phyloP scores from a whole-genome alignment of 2,797 vertebrate genomes.

The Halcyon chelicuti region DNA sequence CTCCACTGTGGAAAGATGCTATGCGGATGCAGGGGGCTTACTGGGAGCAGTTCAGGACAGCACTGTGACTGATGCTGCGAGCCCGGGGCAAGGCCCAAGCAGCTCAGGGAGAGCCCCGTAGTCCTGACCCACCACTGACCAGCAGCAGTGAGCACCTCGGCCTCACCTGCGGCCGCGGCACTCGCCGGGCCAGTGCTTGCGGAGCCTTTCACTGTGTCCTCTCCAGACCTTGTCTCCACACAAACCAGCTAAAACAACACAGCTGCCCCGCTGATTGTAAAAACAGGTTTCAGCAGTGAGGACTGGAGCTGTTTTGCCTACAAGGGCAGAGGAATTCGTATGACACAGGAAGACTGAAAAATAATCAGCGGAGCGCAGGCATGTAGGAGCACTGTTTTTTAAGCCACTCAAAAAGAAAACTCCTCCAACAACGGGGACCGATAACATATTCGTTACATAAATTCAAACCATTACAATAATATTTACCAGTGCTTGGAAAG shows the following conservation, averaged over 20 bases:
- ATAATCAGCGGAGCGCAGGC: background rate
- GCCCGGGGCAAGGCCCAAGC: background rate
- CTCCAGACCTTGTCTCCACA: background rate
- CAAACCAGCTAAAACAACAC: slow-evolving; percentile 63
- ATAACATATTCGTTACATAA: background rate
- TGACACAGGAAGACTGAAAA: slow-evolving; percentile 61
- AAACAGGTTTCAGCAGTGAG: slow-evolving; percentile 35
- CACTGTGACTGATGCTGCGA: background rate
- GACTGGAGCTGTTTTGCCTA: slow-evolving; percentile 28
- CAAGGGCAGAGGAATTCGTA: slow-evolving; percentile 36
- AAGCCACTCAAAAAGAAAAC: slow-evolving; percentile 27
- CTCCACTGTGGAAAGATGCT: background rate
- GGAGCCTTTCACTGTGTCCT: background rate
- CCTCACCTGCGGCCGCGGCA: rapidly evolving
- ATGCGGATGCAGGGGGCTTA: background rate
- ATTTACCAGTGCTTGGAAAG: slow-evolving; percentile 29
- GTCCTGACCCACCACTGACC: background rate
- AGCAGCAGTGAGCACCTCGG: rapidly evolving
- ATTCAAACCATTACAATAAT: slow-evolving; percentile 5
- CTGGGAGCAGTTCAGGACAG: background rate
- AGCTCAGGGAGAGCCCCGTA: background rate
- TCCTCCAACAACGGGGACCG: background rate
- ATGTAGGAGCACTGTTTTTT: slow-evolving; percentile 34
- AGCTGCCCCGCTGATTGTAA: slow-evolving; percentile 30
- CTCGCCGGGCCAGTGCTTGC: rapidly evolving